Evolutionary conservation across 2,888 invertebrate genomes (phyloP).

Genomic region (Macrosiphum euphorbiae): DNA sequence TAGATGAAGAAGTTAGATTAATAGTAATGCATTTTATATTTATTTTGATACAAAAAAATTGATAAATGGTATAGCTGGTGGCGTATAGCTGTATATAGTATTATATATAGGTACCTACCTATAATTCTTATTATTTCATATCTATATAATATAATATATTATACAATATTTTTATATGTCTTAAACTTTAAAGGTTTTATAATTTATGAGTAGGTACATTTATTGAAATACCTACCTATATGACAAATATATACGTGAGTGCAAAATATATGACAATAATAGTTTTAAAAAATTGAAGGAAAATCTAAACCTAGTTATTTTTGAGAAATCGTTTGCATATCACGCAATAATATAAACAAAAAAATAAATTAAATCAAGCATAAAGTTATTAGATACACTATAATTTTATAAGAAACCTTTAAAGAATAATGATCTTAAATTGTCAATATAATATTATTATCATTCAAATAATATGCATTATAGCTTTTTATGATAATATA

Average conservation of each 20-base stretch:
- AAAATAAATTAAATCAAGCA: constrained; percentile 22
- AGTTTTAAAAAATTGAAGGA: not conserved
- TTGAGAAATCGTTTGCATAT: constrained; percentile 28
- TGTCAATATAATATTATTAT: not conserved
- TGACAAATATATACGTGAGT: not conserved
- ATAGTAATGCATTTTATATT: not conserved
- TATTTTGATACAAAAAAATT: not conserved
- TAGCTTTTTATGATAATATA: not conserved
- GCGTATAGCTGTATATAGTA: not conserved
- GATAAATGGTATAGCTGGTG: not conserved
- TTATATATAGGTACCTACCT: not conserved
- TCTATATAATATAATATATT: not conserved
- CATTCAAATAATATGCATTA: not conserved
- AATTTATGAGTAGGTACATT: not conserved
- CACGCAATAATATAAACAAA: not conserved
- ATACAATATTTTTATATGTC: not conserved
- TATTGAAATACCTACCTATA: not conserved
- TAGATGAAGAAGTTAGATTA: not conserved
- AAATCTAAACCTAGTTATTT: not conserved
- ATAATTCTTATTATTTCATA: not conserved
- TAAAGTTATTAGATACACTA: constrained; percentile 20
- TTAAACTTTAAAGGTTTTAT: not conserved
- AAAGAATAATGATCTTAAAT: constrained; percentile 4
- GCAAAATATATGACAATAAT: not conserved
- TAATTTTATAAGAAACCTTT: not conserved